Evolutionary conservation across 2,888 invertebrate species (phyloP).

Genomic region (Caenorhabditis becei): DNA sequence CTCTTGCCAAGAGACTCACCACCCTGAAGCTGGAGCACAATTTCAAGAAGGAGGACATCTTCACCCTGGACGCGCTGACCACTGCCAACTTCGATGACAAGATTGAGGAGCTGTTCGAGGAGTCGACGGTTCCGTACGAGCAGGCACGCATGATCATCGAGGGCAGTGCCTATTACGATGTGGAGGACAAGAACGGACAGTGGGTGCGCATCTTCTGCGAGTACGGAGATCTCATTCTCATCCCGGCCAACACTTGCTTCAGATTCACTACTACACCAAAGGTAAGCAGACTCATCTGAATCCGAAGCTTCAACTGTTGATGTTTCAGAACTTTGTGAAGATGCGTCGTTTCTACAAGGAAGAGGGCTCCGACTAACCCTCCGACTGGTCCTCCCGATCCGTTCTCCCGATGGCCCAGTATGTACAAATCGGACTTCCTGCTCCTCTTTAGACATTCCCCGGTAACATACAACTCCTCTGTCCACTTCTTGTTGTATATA

Average conservation of each 20-base stretch:
- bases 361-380: constrained; percentile 36
- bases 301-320: neutral
- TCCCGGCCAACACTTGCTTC: constrained; percentile 96
- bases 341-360: constrained; percentile 80
- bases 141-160: constrained; percentile 79
- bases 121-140: constrained; percentile 74
- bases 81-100: constrained; percentile 80
- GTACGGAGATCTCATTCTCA: constrained; percentile 92
- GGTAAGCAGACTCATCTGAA: constrained; percentile 55
- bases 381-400: neutral
- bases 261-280: constrained; percentile 87
- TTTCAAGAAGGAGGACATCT: constrained; percentile 80
- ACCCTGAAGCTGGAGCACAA: constrained; percentile 78
- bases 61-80: constrained; percentile 78
- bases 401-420: constrained; percentile 4
- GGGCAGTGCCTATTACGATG: constrained; percentile 79
- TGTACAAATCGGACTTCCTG: constrained; percentile 29
- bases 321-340: constrained; percentile 79
- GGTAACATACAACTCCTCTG: constrained; percentile 12
- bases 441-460: neutral
- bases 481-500: constrained; percentile 43
- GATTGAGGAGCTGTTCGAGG: constrained; percentile 80
- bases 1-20: constrained; percentile 76
- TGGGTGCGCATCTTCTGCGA: constrained; percentile 93
- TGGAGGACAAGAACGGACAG: constrained; percentile 85